These are phyloP conservation scores for Lanius ludovicianus DNA, from an alignment of 2,113 vertebrate genomes.

Conservation along the genomic window DNA sequence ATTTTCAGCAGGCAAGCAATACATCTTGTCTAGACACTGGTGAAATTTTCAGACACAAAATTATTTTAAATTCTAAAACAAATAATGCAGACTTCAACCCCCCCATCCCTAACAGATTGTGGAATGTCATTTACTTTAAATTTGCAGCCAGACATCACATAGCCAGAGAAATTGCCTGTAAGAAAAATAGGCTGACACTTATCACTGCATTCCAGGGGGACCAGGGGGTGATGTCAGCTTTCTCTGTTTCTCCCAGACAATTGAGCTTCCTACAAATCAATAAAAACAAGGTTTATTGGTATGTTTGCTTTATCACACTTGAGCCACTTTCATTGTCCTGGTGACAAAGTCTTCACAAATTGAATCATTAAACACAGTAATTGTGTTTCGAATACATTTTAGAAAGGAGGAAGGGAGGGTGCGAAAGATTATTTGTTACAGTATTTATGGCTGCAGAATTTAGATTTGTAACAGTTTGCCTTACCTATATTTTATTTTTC, in stretches of 20 bases:
- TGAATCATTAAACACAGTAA: conserved; percentile 62
- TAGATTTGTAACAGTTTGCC: not conserved
- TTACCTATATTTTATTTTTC: not conserved
- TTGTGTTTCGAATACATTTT: conserved; percentile 48
- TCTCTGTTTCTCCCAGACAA: conserved; percentile 52
- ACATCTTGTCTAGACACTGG: conserved; percentile 70
- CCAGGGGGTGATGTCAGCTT: conserved; percentile 48
- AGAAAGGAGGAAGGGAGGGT: not conserved
- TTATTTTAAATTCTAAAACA: conserved; percentile 61
- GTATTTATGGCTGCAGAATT: conserved; percentile 20
- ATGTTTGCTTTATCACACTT: conserved; percentile 45
- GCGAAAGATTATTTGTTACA: not conserved
- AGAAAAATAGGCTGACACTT: conserved; percentile 54
- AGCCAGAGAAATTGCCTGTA: conserved; percentile 52
- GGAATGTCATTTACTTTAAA: conserved; percentile 65
- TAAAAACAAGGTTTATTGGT: conserved; percentile 65
- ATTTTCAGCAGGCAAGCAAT: conserved; percentile 56
- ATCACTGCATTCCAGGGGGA: conserved; percentile 36
- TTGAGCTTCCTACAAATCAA: conserved; percentile 68
- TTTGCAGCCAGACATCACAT: conserved; percentile 61
- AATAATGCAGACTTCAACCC: conserved; percentile 1
- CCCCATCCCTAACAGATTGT: conserved; percentile 21
- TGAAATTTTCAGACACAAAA: conserved; percentile 58
- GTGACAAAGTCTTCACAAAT: conserved; percentile 29
- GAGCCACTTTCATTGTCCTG: conserved; percentile 36